A percentile compares a stretch with the other conserved stretches of the same genome.
phyloP scores from a whole-genome alignment of 2,888 invertebrate genomes.

The Heliothis peltigera region DNA sequence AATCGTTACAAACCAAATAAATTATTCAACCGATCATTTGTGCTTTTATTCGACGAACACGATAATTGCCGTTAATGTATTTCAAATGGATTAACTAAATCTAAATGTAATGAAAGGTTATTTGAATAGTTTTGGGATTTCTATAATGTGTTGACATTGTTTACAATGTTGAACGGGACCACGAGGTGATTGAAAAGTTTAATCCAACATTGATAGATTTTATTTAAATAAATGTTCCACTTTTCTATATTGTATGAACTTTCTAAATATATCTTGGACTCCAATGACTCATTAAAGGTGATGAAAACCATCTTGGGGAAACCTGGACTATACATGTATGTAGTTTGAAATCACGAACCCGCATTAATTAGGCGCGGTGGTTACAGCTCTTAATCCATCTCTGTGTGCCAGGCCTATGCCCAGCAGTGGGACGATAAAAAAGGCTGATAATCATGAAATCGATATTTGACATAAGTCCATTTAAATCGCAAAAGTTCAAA shows the following conservation, averaged over 20 bases:
- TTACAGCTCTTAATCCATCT: too few relatives aligned
- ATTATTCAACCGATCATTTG: slow-evolving; percentile 30
- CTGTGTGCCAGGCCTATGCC: too few relatives aligned
- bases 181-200: slow-evolving; percentile 13
- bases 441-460: too few relatives aligned
- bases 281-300: too few relatives aligned
- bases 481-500: not conserved
- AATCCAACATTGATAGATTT: slow-evolving; percentile 5
- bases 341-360: too few relatives aligned
- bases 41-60: slow-evolving; percentile 17
- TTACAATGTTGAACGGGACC: slow-evolving; percentile 27
- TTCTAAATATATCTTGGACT: too few relatives aligned
- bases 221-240: slow-evolving; percentile 11
- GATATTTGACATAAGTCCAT: too few relatives aligned
- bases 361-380: too few relatives aligned
- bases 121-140: slow-evolving; percentile 34
- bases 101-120: slow-evolving; percentile 50
- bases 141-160: slow-evolving; percentile 37
- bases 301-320: too few relatives aligned
- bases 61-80: slow-evolving; percentile 41
- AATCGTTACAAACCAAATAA: slow-evolving; percentile 55
- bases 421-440: too few relatives aligned
- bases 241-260: slow-evolving; percentile 5
- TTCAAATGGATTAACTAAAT: slow-evolving; percentile 44
- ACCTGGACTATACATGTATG: too few relatives aligned